A percentile compares a stretch with the other conserved stretches of the same genome.
Evolutionary conservation across 1,140 invertebrate species (phyloP).

Genomic region (Bombus picipes): DNA sequence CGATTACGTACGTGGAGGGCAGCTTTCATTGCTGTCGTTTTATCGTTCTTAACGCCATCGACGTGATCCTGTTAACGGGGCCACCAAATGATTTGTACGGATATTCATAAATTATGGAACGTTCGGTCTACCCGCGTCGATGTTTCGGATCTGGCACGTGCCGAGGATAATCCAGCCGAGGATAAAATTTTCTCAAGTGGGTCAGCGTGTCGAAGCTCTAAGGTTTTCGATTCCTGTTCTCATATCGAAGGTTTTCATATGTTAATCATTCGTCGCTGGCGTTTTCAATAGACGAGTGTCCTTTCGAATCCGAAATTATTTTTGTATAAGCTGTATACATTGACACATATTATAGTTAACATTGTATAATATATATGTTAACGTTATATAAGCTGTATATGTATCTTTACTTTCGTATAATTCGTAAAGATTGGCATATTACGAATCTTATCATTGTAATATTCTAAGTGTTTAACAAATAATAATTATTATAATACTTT

Average conservation of each 20-base stretch:
- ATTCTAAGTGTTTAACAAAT: too few species aligned
- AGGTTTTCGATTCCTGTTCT: not conserved
- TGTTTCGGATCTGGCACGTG: slow-evolving; percentile 42
- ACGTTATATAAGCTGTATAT: too few species aligned
- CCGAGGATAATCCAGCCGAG: slow-evolving; percentile 35
- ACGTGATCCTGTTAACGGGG: not conserved
- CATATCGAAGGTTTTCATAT: not conserved
- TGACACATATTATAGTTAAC: not conserved
- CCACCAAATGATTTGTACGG: not conserved
- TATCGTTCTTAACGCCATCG: not conserved
- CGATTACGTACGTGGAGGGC: too few species aligned
- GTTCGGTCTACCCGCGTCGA: slow-evolving; percentile 20
- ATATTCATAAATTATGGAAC: slow-evolving; percentile 34
- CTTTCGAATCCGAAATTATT: not conserved
- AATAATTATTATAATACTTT: too few species aligned
- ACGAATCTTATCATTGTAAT: too few species aligned
- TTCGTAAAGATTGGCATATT: too few species aligned
- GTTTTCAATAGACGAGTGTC: not conserved
- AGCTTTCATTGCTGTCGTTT: too few species aligned
- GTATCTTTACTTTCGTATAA: too few species aligned
- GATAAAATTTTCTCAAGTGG: slow-evolving; percentile 38
- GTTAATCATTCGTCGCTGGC: not conserved
- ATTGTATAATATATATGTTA: not conserved
- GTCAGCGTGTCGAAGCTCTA: slow-evolving; percentile 26
- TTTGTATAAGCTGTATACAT: not conserved